phyloP scores from a whole-genome alignment of 2,888 invertebrate species.

The Teleogryllus oceanicus region DNA sequence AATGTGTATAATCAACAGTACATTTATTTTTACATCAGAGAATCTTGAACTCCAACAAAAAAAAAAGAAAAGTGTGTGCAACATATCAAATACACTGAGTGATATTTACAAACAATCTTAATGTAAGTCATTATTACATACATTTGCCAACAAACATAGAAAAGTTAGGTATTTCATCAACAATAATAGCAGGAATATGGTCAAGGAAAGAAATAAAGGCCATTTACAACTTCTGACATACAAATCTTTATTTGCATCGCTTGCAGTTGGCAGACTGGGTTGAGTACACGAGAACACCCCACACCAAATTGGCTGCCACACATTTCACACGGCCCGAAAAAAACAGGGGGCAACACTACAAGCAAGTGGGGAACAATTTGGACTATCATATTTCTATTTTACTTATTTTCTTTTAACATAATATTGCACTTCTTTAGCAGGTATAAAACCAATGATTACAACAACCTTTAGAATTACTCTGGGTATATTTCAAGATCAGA shows the following conservation, averaged over 20 bases:
- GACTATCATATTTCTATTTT: conserved; percentile 29
- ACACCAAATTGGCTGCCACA: conserved; percentile 34
- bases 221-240: conserved; percentile 26
- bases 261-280: conserved; percentile 27
- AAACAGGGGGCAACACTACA: conserved; percentile 34
- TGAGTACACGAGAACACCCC: conserved; percentile 34
- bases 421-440: conserved; percentile 37
- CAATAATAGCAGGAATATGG: no score
- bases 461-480: conserved; percentile 35
- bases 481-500: conserved; percentile 26
- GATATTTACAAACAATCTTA: no score
- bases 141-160: no score
- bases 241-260: conserved; percentile 32
- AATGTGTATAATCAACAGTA: no score
- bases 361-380: conserved; percentile 34
- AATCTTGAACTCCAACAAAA: no score
- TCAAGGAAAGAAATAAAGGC: no score
- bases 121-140: no score
- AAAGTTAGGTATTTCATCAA: no score
- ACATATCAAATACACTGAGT: no score
- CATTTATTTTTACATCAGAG: no score
- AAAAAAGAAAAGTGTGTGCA: no score
- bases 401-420: conserved; percentile 33
- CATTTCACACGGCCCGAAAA: conserved; percentile 32
- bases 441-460: conserved; percentile 35